Evolutionary conservation across 2,113 vertebrate species (phyloP).

Genomic region (Catagonus wagneri): DNA sequence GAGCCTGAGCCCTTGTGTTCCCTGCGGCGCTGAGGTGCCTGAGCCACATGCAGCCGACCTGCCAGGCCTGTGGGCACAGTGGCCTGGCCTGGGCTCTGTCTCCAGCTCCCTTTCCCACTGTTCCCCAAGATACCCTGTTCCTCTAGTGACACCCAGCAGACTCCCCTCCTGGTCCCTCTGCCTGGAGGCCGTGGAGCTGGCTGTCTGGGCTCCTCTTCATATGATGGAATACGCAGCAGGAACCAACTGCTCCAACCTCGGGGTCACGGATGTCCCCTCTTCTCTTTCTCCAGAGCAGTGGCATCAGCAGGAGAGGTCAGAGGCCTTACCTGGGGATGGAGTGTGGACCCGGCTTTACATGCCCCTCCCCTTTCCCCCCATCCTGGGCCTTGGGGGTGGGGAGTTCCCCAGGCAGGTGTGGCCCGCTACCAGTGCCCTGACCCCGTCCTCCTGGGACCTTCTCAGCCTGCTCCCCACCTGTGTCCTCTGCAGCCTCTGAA

Average conservation of each 20-base stretch:
- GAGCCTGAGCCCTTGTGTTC: neutral
- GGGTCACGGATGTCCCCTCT: neutral
- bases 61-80: neutral
- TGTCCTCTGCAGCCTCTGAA: neutral
- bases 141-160: neutral
- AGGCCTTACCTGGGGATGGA: neutral
- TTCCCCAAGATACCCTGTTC: neutral
- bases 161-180: neutral
- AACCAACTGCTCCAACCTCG: neutral
- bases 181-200: neutral
- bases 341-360: neutral
- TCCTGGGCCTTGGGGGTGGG: neutral
- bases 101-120: neutral
- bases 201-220: neutral
- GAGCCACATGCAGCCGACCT: neutral
- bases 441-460: too few species aligned
- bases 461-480: too few species aligned
- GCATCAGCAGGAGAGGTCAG: neutral
- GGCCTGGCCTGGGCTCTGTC: neutral
- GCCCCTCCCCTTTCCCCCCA: fast-evolving
- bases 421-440: neutral
- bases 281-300: neutral
- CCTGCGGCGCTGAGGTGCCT: neutral
- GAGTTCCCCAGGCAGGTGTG: neutral
- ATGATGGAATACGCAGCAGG: neutral